These are phyloP conservation scores for Halocynthia aurantium DNA, from an alignment of 23 tunicate species.

Conservation along the genomic window DNA sequence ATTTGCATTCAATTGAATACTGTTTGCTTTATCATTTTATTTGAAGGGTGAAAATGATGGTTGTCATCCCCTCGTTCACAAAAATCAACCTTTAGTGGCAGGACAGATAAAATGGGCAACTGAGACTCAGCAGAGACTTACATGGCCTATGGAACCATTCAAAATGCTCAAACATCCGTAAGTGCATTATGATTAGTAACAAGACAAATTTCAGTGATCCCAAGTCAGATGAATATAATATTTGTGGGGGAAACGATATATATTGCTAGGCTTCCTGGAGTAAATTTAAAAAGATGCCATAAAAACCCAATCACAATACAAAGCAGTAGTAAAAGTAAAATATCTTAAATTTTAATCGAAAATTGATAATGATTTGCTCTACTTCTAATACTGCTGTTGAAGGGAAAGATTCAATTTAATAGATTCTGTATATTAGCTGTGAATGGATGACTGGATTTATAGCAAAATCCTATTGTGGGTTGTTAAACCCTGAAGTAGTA, in stretches of 20 bases:
- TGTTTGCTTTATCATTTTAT: background rate
- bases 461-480: background rate
- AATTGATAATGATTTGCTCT: too few relatives aligned
- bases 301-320: too few relatives aligned
- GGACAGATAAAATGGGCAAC: constrained; percentile 85
- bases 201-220: background rate
- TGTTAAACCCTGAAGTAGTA: background rate
- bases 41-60: constrained; percentile 3
- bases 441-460: background rate
- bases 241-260: too few relatives aligned
- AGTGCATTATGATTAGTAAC: constrained; percentile 11
- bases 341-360: too few relatives aligned
- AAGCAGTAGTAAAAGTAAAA: too few relatives aligned
- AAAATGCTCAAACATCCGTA: constrained; percentile 73
- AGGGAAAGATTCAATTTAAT: too few relatives aligned
- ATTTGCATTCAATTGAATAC: background rate
- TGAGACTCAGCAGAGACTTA: constrained; percentile 67
- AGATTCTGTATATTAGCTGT: too few relatives aligned
- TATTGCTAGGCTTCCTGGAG: too few relatives aligned
- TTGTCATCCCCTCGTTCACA: constrained; percentile 59
- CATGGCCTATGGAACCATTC: constrained; percentile 80
- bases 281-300: too few relatives aligned
- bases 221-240: background rate
- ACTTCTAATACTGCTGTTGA: too few relatives aligned
- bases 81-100: constrained; percentile 90